These are phyloP conservation scores for Cynoglossus semilaevis DNA, from an alignment of 2,113 vertebrate genomes.

Conservation along the genomic window DNA sequence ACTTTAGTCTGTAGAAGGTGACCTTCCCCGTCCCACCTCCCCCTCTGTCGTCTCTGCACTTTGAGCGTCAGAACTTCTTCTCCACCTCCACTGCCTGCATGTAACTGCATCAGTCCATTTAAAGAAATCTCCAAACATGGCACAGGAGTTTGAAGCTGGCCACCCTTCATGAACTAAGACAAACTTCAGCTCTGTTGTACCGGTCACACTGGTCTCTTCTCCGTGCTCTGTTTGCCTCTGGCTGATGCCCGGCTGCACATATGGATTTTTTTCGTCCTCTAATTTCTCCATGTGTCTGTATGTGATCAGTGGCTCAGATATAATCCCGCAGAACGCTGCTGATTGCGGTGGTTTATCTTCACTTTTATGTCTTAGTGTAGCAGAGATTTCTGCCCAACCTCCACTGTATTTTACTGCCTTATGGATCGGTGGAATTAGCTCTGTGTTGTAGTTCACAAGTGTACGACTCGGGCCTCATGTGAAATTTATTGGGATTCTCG, in stretches of 20 bases:
- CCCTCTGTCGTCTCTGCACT: slow-evolving; percentile 11
- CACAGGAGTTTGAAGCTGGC: slow-evolving; percentile 47
- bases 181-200: slow-evolving; percentile 49
- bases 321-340: slow-evolving; percentile 56
- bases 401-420: slow-evolving; percentile 19
- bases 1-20: slow-evolving; percentile 52
- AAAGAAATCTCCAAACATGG: slow-evolving; percentile 43
- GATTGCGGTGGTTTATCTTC: slow-evolving; percentile 62
- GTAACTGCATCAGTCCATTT: slow-evolving; percentile 34
- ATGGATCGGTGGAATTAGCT: slow-evolving; percentile 50
- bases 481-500: slow-evolving; percentile 22
- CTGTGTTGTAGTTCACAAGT: slow-evolving; percentile 35
- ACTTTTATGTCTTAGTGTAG: slow-evolving; percentile 54
- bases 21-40: slow-evolving; percentile 45
- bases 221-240: slow-evolving; percentile 44
- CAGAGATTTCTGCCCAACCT: slow-evolving; percentile 40
- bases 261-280: slow-evolving; percentile 68
- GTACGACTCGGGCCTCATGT: slow-evolving; percentile 37
- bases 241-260: slow-evolving; percentile 49
- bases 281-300: slow-evolving; percentile 58
- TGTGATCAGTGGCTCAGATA: slow-evolving; percentile 66
- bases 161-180: slow-evolving; percentile 26
- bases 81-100: slow-evolving; percentile 29
- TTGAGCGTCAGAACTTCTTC: slow-evolving; percentile 8
- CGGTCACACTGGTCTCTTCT: slow-evolving; percentile 47